phyloP scores from a whole-genome alignment of 2,888 invertebrate genomes.

The Mimumesa dahlbomi region DNA sequence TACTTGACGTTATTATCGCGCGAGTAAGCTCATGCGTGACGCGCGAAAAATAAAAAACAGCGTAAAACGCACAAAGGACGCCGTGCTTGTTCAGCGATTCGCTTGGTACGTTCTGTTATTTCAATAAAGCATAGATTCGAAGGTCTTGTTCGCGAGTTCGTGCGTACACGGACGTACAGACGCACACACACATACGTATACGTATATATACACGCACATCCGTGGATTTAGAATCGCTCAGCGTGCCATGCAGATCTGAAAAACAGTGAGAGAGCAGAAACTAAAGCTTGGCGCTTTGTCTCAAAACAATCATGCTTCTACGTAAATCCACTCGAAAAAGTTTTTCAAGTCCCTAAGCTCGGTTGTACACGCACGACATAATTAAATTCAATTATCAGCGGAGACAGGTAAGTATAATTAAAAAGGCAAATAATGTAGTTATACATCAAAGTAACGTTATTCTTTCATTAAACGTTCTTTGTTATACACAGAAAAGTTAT shows the following conservation, averaged over 20 bases:
- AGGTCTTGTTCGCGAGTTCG: conserved; percentile 13
- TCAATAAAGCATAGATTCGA: conserved; percentile 49
- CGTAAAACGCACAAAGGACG: conserved; percentile 14
- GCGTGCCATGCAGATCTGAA: conserved; percentile 36
- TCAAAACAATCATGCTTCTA: conserved; percentile 47
- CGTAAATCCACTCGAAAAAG: conserved; percentile 14
- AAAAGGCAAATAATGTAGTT: too few species aligned
- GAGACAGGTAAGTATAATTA: too few species aligned
- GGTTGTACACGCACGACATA: not conserved
- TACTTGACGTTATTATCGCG: not conserved
- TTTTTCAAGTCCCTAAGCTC: not conserved
- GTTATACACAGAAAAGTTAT: too few species aligned
- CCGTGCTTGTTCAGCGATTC: conserved; percentile 22
- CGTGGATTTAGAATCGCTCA: conserved; percentile 19
- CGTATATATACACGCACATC: not conserved
- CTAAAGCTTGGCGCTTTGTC: conserved; percentile 51
- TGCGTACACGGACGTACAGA: too few species aligned
- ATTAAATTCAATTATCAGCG: too few species aligned
- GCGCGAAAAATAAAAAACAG: not conserved
- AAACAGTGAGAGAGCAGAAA: conserved; percentile 56
- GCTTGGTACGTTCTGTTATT: conserved; percentile 50
- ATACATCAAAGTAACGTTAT: too few species aligned
- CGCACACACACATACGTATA: conserved; percentile 2
- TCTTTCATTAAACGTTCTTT: too few species aligned
- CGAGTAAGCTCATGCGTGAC: not conserved